Evolutionary conservation across 1,140 invertebrate species (phyloP), one percentile per base, ranked within the genome.

Genomic region (Cecropterus lyciades): DNA sequence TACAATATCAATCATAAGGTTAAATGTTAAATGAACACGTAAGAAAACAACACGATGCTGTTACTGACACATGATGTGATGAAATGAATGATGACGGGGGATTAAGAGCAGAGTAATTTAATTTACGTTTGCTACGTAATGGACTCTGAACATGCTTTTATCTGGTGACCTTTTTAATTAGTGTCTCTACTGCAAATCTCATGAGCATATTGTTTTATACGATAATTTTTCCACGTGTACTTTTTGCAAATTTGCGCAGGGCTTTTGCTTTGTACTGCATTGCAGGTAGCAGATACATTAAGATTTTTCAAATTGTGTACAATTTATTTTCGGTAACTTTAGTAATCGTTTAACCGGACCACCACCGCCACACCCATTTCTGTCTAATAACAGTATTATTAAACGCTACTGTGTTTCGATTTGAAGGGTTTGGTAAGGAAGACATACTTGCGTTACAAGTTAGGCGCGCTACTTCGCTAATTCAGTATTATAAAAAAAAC

Each of bases 161-260:
- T 43, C 40, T 43, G 33, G 30, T 37, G 33, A 37, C 33, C 40
- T 43, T 43, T 43, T 43, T 43, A 43, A 43, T 43, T 43, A 14
- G 13, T 14, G n/a, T 43, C 13, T 14, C 14, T 43, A 43, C 14
- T 43, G 40, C 40, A 14, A 43, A 43, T 43, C 40, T 43, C 40
- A 37, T 37, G 33, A 37, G 33, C 10, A 37, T 37, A 37, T 37
- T 37, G 10, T 37, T 37, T 9, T 11, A 37, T 2, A 37, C 33
- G 0, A 10, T 37, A 11, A 37, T 37, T 37, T 37, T 37, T 10
- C 10, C 33, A 37, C 33, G 33, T 37, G 33, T 37, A 37, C 7
- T 2, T 37, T 37, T 37, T 11, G 33, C 4, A 37, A 37, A 37
- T 9, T 33, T 33, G 30, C 30, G 30, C 30, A 33, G 30, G 9